Conservation (phyloP, 2,888 invertebrate genomes). For the Holacanthella duospinosa region DNA sequence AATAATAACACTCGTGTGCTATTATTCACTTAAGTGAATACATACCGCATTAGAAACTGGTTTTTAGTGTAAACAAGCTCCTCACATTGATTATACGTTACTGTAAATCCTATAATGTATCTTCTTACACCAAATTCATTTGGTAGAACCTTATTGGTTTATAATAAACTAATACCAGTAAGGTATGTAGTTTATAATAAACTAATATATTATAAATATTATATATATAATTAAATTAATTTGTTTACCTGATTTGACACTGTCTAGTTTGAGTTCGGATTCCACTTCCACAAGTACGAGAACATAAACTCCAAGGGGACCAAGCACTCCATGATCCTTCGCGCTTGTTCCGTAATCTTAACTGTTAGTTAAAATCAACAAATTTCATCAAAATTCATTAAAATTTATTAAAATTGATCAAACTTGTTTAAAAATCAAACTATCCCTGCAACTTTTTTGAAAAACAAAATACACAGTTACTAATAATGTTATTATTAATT, state of each 20-base stretch:
- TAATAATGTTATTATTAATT: neutral
- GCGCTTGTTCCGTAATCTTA: slow-evolving; percentile 23
- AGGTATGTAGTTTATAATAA: no score
- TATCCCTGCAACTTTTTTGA: no score
- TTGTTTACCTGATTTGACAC: slow-evolving; percentile 25
- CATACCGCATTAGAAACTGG: neutral
- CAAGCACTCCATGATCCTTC: slow-evolving; percentile 25
- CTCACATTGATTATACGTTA: neutral
- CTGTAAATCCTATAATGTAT: neutral
- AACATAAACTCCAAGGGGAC: slow-evolving; percentile 23
- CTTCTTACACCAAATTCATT: neutral
- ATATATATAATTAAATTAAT: no score
- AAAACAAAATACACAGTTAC: no score
- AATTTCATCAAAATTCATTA: neutral
- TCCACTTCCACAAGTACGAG: slow-evolving; percentile 23
- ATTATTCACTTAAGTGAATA: neutral
- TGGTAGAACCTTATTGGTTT: no score
- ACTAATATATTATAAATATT: no score
- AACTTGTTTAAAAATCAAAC: no score
- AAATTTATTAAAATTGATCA: no score
- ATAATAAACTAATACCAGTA: neutral
- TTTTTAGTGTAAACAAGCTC: neutral
- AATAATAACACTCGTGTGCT: neutral
- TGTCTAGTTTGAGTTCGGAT: slow-evolving; percentile 23
- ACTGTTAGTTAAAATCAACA: slow-evolving; percentile 6